Percentiles rank a stretch among this genome's conserved stretches.
phyloP scores from a whole-genome alignment of 92 coral and sea anemone genomes.

The Palythoa grandis region DNA sequence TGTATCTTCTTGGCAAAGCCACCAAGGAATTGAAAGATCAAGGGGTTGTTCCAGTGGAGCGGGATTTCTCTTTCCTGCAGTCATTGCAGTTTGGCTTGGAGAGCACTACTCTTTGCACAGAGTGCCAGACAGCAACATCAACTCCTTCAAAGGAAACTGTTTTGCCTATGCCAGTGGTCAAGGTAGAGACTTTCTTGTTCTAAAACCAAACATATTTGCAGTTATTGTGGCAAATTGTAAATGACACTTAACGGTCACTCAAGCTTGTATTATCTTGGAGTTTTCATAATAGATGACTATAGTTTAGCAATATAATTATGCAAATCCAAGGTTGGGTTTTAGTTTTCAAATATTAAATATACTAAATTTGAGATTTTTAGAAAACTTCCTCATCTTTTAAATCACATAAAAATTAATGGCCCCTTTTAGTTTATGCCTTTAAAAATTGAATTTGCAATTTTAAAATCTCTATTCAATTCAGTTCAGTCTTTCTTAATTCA shows the following conservation, averaged over 20 bases:
- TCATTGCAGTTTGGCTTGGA: not conserved
- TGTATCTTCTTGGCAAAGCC: not conserved
- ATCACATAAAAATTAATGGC: not conserved
- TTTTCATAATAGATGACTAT: not conserved
- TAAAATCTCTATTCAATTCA: not conserved
- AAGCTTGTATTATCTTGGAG: slow-evolving; percentile 1
- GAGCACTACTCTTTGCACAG: not conserved
- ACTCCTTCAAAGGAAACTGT: not conserved
- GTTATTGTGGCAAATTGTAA: not conserved
- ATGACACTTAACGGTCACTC: not conserved
- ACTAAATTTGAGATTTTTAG: not conserved
- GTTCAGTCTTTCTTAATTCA: not conserved
- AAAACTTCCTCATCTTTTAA: not conserved
- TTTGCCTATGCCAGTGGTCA: not conserved
- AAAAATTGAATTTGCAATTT: not conserved
- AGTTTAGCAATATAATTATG: not conserved
- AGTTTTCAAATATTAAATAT: not conserved
- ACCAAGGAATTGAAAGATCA: not conserved
- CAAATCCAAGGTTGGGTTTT: not conserved
- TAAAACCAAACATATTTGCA: not conserved
- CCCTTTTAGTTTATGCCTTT: not conserved
- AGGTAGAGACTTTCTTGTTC: slow-evolving; percentile 4
- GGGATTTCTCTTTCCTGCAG: not conserved
- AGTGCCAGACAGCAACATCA: not conserved
- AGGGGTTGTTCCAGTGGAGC: not conserved